phyloP scores from a whole-genome alignment of 2,888 invertebrate genomes.

The Rhorus exstirpatorius region DNA sequence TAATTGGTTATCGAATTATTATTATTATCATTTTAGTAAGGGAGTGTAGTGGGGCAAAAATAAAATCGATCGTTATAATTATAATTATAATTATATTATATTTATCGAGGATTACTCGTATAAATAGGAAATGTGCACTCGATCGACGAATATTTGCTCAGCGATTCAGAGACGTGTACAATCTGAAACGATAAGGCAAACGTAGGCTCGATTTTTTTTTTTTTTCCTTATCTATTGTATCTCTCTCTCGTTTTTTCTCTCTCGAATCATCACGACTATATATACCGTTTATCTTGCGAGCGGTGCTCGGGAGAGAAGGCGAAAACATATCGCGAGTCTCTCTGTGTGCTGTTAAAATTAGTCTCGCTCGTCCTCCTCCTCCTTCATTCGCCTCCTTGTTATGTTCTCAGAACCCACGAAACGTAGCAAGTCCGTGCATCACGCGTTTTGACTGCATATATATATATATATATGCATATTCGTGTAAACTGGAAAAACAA shows the following conservation, averaged over 20 bases:
- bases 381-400: neutral
- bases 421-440: constrained; percentile 1
- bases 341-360: constrained; percentile 56
- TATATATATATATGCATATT: too few species aligned
- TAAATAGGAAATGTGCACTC: too few species aligned
- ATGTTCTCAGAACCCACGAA: constrained; percentile 3
- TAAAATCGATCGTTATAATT: too few species aligned
- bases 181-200: too few species aligned
- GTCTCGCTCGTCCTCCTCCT: constrained; percentile 20
- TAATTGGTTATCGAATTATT: too few species aligned
- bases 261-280: constrained; percentile 19
- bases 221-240: constrained; percentile 6
- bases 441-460: neutral
- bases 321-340: constrained; percentile 41
- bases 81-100: too few species aligned
- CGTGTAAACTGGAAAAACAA: constrained; percentile 36
- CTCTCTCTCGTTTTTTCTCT: neutral
- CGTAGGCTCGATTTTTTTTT: neutral
- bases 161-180: too few species aligned
- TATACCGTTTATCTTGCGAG: constrained; percentile 27
- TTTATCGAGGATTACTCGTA: too few species aligned
- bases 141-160: neutral
- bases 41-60: too few species aligned
- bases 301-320: neutral
- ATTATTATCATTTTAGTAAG: too few species aligned